phyloP scores from a whole-genome alignment of 2,113 vertebrate genomes.

The Cyphomyrus discorhynchus region DNA sequence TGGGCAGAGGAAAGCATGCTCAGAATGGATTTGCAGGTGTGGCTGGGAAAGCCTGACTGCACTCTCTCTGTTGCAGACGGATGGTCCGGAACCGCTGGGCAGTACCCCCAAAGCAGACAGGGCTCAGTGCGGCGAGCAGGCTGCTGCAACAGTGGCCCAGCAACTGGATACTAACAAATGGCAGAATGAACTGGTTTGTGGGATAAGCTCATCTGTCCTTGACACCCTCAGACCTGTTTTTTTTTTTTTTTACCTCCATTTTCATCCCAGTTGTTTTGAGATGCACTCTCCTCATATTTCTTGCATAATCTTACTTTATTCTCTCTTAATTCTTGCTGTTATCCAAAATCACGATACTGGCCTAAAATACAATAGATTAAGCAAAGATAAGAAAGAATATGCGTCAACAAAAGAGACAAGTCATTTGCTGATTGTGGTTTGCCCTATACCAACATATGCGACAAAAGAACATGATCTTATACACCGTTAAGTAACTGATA shows the following conservation, averaged over 20 bases:
- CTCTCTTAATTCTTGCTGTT: background rate
- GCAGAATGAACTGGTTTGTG: slow-evolving; percentile 70
- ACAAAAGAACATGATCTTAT: background rate
- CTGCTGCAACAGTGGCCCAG: slow-evolving; percentile 19
- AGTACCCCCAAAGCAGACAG: slow-evolving; percentile 27
- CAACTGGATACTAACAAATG: slow-evolving; percentile 55
- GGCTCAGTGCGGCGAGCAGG: slow-evolving; percentile 12
- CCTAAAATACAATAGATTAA: background rate
- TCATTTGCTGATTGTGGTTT: background rate
- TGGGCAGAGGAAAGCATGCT: background rate
- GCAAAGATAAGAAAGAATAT: background rate
- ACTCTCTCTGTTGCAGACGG: slow-evolving; percentile 45
- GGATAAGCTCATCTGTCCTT: background rate
- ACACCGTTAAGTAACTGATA: background rate
- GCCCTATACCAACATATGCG: background rate
- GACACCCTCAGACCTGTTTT: background rate
- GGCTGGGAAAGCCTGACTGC: background rate
- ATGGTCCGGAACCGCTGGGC: slow-evolving; percentile 36
- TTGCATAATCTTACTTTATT: background rate
- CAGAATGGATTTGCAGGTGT: background rate
- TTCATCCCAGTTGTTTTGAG: slow-evolving; percentile 7
- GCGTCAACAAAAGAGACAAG: background rate
- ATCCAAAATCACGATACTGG: background rate
- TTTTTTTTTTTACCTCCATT: slow-evolving; percentile 4
- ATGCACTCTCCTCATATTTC: background rate